Evolutionary conservation across 2,888 invertebrate genomes (phyloP).

Genomic region (Morinoia aosen): DNA sequence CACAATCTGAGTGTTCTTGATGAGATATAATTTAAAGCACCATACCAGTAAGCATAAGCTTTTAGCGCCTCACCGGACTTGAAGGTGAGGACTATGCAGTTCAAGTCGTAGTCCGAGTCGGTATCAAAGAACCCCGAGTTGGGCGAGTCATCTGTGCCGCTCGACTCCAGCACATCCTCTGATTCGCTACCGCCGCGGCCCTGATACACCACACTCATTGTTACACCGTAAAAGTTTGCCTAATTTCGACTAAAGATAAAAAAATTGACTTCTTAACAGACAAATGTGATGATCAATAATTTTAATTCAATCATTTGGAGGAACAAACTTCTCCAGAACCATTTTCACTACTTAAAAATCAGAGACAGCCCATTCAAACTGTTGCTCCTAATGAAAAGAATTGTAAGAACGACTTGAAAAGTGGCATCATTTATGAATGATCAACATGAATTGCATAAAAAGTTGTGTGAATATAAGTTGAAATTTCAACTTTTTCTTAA

Average conservation of each 20-base stretch:
- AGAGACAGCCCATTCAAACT: neutral
- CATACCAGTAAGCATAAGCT: too few species aligned
- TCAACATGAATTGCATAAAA: neutral
- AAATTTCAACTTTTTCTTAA: neutral
- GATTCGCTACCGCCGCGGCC: conserved; percentile 38
- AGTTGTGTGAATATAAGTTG: neutral
- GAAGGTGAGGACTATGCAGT: conserved; percentile 37
- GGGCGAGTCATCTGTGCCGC: conserved; percentile 8
- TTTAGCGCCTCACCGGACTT: conserved; percentile 6
- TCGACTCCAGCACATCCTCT: conserved; percentile 28
- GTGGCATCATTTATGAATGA: neutral
- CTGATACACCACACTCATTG: neutral
- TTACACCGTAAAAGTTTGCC: neutral
- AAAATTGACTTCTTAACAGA: neutral
- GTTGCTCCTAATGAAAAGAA: neutral
- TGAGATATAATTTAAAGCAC: too few species aligned
- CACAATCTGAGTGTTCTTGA: too few species aligned
- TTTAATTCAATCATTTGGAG: neutral
- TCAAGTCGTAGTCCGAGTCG: neutral
- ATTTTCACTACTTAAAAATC: neutral
- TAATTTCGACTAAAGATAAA: neutral
- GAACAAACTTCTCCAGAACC: neutral
- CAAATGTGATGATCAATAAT: neutral
- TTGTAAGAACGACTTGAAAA: neutral
- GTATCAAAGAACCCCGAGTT: conserved; percentile 23